Percentiles rank a stretch among this genome's conserved stretches.
Conservation (phyloP, 35 echinoderm and acorn worm genomes). For the Patiria miniata region DNA sequence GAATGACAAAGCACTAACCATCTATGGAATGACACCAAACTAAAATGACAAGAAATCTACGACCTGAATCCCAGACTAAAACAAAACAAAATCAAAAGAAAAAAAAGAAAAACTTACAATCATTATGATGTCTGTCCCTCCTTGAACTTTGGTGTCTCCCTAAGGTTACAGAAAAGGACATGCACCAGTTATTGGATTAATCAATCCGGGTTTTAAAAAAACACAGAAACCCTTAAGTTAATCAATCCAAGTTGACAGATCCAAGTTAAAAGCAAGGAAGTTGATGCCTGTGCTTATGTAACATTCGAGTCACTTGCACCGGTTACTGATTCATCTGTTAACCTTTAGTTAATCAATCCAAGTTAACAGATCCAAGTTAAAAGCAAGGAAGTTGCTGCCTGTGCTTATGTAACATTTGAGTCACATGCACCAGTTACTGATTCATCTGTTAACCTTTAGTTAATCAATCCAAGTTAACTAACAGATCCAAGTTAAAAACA, state of each 20-base stretch:
- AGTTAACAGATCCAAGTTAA: neutral
- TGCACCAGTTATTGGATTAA: constrained; percentile 41
- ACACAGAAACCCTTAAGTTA: neutral
- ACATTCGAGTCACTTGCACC: neutral
- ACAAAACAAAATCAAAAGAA: constrained; percentile 40
- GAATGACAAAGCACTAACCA: too few species aligned
- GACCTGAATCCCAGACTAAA: constrained; percentile 16
- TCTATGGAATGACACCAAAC: too few species aligned
- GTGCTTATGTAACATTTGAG: neutral
- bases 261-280: neutral
- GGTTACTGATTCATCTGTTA: neutral
- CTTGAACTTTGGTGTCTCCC: constrained; percentile 73
- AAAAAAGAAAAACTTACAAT: constrained; percentile 66
- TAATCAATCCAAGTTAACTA: neutral
- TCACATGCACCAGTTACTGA: neutral
- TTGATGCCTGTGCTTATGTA: neutral
- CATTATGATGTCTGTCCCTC: constrained; percentile 72
- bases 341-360: neutral
- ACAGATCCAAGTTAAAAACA: neutral
- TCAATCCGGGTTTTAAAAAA: constrained; percentile 3
- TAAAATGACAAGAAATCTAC: neutral
- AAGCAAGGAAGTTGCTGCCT: neutral
- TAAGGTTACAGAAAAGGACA: constrained; percentile 62
- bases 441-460: neutral
- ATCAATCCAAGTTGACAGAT: neutral